Percentiles rank a stretch among this genome's conserved stretches.
Conservation (phyloP, 2,797 vertebrate species). For the Holocentrus rufus region DNA sequence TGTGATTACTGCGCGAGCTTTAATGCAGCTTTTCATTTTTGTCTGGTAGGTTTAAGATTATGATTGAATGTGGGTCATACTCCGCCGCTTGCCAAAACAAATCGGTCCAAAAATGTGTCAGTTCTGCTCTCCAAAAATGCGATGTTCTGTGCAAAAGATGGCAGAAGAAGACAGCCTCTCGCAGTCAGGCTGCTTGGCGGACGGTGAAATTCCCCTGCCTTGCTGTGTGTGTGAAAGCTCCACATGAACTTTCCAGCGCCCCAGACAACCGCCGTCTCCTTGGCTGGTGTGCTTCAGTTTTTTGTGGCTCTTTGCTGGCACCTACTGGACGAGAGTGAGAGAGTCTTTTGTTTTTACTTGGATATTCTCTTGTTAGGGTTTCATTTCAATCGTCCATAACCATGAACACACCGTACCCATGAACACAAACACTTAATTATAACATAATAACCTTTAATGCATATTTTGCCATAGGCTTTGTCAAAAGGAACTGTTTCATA, state of each 20-base stretch:
- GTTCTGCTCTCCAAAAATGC: background rate
- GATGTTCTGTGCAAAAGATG: background rate
- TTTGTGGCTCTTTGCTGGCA: conserved; percentile 60
- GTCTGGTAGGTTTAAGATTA: conserved; percentile 9
- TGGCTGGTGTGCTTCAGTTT: background rate
- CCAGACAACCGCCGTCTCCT: background rate
- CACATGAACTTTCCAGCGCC: conserved; percentile 2
- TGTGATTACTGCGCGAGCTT: background rate
- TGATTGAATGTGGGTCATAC: background rate
- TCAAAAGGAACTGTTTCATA: too few species aligned
- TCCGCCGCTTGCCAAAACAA: background rate
- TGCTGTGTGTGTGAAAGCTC: background rate
- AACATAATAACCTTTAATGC: too few species aligned
- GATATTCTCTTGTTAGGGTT: too few species aligned
- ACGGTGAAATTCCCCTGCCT: background rate
- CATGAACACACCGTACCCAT: too few species aligned
- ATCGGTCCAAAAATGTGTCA: background rate
- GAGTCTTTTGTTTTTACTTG: background rate
- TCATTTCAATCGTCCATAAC: too few species aligned
- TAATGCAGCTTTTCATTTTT: background rate
- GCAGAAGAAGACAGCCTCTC: background rate
- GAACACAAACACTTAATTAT: too few species aligned
- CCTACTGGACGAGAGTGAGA: conserved; percentile 60
- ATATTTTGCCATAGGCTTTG: too few species aligned
- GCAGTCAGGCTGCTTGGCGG: background rate